Base-by-base conservation (phyloP, 2,888 invertebrate species). In the Augiades crinisus region DNA sequence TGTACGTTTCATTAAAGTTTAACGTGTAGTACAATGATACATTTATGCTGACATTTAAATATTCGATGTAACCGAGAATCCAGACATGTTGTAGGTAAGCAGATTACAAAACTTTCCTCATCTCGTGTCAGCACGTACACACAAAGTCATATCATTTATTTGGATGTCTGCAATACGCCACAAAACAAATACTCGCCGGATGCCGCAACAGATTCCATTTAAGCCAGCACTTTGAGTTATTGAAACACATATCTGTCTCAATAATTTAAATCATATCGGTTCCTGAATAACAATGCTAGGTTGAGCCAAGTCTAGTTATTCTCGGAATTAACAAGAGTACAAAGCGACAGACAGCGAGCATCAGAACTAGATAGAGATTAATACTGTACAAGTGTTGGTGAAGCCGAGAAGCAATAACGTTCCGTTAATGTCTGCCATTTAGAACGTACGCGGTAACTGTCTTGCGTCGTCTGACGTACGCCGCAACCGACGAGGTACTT, bases 401-500 rank as follows among this genome's bases (percentile, higher is more conserved):
- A 73, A 81, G 78, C 72, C 75, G 75, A 79, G 78, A 77, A 80
- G 86, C 80, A 83, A 85, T 85, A 86, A 81, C 78, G 80, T 80
- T 81, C 73, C 80, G 80, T 81, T 84, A 86, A 85, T 87, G 86
- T 81, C 72, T 71, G 72, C 75, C 83, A 82, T 87, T 85, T 81
- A 80, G 82, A 78, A 81, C 72, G 75, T 78, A 78, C 74, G 73
- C 78, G 76, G 78, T 78, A 78, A 78, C 69, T 77, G 81, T 80
- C 80, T 80, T 78, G 73, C 71, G 71, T 81, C 74, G 63, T 53
- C 56, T 75, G 76, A 73, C 71, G 31, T 22, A 10, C 31, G 14
- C 47, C 40, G 21, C 47, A 73, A 68, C 72, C 63, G 67, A 75
- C 41, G 49, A 49, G 59, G 59, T 62, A 64, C 64, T 70, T 71